These are phyloP conservation scores for Tipula helvola DNA, from an alignment of 2,888 invertebrate genomes.

Conservation along the genomic window DNA sequence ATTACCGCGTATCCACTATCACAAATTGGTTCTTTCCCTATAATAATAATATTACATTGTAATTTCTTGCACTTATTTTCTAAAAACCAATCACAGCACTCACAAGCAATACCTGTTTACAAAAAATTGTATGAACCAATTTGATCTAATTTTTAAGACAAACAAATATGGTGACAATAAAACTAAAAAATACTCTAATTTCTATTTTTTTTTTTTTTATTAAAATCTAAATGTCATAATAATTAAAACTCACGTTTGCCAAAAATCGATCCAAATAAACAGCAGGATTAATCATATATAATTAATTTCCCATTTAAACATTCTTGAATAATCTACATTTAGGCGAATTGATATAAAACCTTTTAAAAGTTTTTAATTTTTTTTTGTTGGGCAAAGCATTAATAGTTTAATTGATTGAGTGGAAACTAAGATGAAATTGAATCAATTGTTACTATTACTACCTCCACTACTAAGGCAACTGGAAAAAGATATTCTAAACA, in stretches of 20 bases:
- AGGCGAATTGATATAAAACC: too few species aligned
- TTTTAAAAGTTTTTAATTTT: too few species aligned
- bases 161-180: not conserved
- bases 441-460: too few species aligned
- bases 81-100: not conserved
- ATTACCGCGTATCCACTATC: not conserved
- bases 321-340: too few species aligned
- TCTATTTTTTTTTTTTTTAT: not conserved
- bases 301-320: not conserved
- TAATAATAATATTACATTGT: not conserved
- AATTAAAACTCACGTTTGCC: not conserved
- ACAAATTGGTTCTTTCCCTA: not conserved
- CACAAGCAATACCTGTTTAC: not conserved
- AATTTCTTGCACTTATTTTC: not conserved
- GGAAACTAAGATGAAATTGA: too few species aligned
- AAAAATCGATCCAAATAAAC: not conserved
- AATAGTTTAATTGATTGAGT: too few species aligned
- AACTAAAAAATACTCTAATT: not conserved
- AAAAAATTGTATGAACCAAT: not conserved
- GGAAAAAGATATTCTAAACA: too few species aligned
- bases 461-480: too few species aligned
- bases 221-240: not conserved
- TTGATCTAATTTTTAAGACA: not conserved
- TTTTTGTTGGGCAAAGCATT: too few species aligned
- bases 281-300: not conserved